phyloP scores from a whole-genome alignment of 1,140 invertebrate genomes.

The Alviniconcha marisindica region DNA sequence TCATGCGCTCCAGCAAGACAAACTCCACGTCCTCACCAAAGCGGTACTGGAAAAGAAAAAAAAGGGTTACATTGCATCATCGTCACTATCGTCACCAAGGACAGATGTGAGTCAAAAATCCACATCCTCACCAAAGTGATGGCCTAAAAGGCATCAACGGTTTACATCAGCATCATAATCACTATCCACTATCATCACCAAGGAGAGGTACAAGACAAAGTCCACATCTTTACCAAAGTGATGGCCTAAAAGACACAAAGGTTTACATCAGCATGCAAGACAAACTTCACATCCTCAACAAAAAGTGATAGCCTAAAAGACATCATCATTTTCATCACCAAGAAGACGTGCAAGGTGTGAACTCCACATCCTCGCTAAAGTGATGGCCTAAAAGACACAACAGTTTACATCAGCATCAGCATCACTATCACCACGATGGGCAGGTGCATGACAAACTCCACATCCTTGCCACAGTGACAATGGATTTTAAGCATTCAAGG shows the following conservation, averaged over 20 bases:
- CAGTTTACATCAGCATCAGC: neutral
- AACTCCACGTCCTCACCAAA: conserved; percentile 76
- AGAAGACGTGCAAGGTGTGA: neutral
- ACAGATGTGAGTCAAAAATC: neutral
- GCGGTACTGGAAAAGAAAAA: conserved; percentile 78
- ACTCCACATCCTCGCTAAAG: neutral
- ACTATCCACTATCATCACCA: neutral
- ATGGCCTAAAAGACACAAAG: neutral
- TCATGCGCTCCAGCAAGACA: conserved; percentile 76
- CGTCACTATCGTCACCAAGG: conserved; percentile 28
- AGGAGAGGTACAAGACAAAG: neutral
- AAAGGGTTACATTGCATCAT: conserved; percentile 42
- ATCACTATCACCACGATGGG: too few species aligned
- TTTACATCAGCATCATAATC: neutral
- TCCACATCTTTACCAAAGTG: neutral
- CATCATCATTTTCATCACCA: neutral
- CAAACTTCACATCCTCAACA: neutral
- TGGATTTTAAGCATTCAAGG: too few species aligned
- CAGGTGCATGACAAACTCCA: neutral
- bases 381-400: neutral
- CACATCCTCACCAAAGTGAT: neutral
- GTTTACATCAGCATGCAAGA: neutral
- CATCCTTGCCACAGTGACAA: too few species aligned
- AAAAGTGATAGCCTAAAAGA: neutral
- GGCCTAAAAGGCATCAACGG: too few species aligned